Evolutionary conservation across 2,888 invertebrate genomes (phyloP).

Genomic region (Gymnosoma rotundatum): DNA sequence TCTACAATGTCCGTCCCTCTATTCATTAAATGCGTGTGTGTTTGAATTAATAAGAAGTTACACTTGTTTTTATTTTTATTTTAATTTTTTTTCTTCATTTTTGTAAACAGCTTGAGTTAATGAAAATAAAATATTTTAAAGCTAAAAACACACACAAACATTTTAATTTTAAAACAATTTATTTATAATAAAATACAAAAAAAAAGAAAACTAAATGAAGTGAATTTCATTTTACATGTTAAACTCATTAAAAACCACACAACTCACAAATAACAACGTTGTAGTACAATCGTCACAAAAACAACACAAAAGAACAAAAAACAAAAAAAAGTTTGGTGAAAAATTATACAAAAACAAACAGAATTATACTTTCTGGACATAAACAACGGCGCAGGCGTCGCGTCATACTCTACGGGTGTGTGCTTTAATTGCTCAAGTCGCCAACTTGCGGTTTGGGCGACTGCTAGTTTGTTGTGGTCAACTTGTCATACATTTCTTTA

Average conservation of each 20-base stretch:
- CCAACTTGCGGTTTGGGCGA: constrained; percentile 64
- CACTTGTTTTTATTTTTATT: constrained; percentile 53
- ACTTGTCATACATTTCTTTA: constrained; percentile 68
- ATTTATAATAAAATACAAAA: constrained; percentile 25
- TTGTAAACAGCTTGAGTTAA: constrained; percentile 69
- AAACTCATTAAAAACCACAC: constrained; percentile 74
- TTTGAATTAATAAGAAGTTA: constrained; percentile 70
- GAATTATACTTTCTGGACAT: constrained; percentile 40
- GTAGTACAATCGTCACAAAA: constrained; percentile 22
- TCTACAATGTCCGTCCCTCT: constrained; percentile 28
- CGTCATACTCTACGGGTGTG: constrained; percentile 69
- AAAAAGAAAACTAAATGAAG: constrained; percentile 50
- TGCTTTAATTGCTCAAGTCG: constrained; percentile 70
- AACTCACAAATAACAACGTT: constrained; percentile 58
- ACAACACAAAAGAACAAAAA: constrained; percentile 40
- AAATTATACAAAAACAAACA: constrained; percentile 16
- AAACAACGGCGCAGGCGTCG: constrained; percentile 64
- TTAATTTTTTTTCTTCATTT: neutral
- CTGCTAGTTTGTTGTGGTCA: constrained; percentile 76
- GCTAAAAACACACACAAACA: constrained; percentile 43
- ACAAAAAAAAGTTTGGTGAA: constrained; percentile 21
- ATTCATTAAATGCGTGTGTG: constrained; percentile 60
- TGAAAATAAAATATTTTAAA: constrained; percentile 68
- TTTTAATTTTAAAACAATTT: constrained; percentile 27
- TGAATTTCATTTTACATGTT: constrained; percentile 74